These are phyloP conservation scores for Scaptomyza tumidula DNA, from an alignment of 2,888 invertebrate genomes.

Conservation along the genomic window DNA sequence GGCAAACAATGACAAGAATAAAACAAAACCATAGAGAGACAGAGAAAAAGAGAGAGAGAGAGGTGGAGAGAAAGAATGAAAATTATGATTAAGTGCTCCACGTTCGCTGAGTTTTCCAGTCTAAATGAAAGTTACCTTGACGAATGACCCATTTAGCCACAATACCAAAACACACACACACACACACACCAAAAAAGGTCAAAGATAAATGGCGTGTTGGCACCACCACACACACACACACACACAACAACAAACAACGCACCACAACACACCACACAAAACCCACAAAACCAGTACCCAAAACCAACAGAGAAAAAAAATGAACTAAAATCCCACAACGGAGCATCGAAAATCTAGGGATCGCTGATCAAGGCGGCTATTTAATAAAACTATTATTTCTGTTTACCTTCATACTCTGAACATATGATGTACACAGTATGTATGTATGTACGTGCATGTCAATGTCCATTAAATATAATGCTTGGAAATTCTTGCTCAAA, in stretches of 20 bases:
- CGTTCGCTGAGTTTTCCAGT: conserved; percentile 72
- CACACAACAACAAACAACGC: not conserved
- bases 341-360: conserved; percentile 40
- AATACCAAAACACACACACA: conserved; percentile 65
- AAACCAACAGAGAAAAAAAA: conserved; percentile 10
- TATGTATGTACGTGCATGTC: conserved; percentile 30
- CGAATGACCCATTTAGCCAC: conserved; percentile 82
- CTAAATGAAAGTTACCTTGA: conserved; percentile 84
- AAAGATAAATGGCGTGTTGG: conserved; percentile 65
- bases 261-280: conserved; percentile 10
- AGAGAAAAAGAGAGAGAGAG: not conserved
- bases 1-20: conserved; percentile 75
- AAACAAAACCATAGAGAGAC: conserved; percentile 55
- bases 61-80: conserved; percentile 39
- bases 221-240: conserved; percentile 3
- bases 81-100: conserved; percentile 79
- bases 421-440: not conserved
- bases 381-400: conserved; percentile 68
- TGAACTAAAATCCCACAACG: conserved; percentile 11
- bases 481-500: conserved; percentile 12
- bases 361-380: conserved; percentile 41
- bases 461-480: conserved; percentile 28
- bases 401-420: conserved; percentile 14
- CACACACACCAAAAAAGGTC: conserved; percentile 61
- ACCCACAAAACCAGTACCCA: conserved; percentile 19